A percentile compares a stretch with the other conserved stretches of the same genome.
Evolutionary conservation across 2,113 vertebrate species (phyloP).

Genomic region (Tapirus terrestris): DNA sequence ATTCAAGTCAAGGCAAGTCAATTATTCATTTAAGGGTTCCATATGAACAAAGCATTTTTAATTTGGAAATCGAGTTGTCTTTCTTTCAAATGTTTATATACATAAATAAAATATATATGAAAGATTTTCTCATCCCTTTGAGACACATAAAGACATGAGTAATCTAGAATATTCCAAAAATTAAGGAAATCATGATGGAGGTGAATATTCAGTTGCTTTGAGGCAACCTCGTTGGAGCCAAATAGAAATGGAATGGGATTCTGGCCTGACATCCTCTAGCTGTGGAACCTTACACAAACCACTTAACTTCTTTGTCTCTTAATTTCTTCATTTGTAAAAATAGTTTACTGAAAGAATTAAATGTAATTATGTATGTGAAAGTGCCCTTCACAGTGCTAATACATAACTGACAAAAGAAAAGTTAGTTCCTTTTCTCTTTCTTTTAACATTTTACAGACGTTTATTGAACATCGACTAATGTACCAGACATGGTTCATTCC

Average conservation of each 20-base stretch:
- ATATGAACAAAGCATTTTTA: background rate
- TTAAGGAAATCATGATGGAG: background rate
- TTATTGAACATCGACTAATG: background rate
- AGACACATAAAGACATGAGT: background rate
- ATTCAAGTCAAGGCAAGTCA: background rate
- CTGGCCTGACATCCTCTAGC: background rate
- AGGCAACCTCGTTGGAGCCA: background rate
- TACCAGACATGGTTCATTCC: background rate
- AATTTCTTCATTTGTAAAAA: slow-evolving; percentile 14
- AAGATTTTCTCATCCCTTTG: background rate
- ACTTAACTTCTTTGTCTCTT: background rate
- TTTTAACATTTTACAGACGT: background rate
- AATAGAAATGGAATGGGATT: background rate
- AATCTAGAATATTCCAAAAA: background rate
- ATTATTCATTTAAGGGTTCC: background rate
- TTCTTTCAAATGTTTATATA: background rate
- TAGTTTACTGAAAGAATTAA: background rate
- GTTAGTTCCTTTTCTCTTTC: background rate
- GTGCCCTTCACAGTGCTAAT: background rate
- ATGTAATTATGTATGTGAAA: background rate
- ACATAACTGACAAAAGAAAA: background rate
- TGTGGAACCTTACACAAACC: background rate
- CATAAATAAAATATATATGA: background rate
- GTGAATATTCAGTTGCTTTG: background rate
- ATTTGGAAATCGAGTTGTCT: slow-evolving; percentile 2